A percentile compares a stretch with the other conserved stretches of the same genome.
Evolutionary conservation across 2,888 invertebrate species (phyloP).

Genomic region (Leptopilina drosophilae): DNA sequence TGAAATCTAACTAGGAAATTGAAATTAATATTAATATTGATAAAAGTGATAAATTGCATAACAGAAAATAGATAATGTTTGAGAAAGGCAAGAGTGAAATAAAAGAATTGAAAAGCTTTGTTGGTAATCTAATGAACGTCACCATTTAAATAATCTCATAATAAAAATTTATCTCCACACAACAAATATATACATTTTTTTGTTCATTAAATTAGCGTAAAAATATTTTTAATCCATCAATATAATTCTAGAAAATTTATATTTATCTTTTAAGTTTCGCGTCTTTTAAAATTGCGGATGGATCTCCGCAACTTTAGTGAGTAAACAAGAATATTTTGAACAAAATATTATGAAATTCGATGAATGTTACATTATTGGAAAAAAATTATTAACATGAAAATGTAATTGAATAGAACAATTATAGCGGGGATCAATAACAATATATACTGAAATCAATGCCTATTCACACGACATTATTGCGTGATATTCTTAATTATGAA

Average conservation of each 20-base stretch:
- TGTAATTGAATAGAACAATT: slow-evolving; percentile 11
- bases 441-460: background rate
- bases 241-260: no score
- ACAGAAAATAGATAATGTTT: background rate
- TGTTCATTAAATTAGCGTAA: no score
- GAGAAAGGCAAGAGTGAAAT: background rate
- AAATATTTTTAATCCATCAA: no score
- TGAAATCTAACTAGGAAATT: background rate
- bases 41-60: background rate
- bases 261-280: no score
- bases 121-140: background rate
- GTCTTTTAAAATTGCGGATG: no score
- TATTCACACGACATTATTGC: slow-evolving; percentile 1
- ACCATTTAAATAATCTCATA: background rate
- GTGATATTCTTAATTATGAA: background rate
- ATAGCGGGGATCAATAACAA: background rate
- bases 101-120: background rate
- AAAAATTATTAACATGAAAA: background rate
- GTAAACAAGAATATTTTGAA: background rate
- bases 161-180: no score
- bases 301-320: no score
- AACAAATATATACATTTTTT: no score
- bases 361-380: background rate
- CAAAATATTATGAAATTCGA: slow-evolving; percentile 9
- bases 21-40: background rate